Conservation (phyloP, 2,113 vertebrate genomes). For the Odontophorus gujanensis region DNA sequence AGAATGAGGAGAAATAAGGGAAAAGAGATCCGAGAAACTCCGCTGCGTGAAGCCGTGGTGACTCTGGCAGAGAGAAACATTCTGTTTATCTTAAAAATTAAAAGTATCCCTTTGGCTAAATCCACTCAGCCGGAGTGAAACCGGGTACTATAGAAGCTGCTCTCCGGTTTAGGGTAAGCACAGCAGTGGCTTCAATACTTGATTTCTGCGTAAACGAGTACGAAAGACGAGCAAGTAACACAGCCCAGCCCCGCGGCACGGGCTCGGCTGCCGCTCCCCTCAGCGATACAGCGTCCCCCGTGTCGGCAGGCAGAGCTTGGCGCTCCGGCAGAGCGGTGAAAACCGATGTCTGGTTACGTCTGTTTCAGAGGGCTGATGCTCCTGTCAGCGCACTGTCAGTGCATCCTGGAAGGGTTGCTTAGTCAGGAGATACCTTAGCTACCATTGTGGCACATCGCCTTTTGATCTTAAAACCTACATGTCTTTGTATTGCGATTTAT, state of each 20-base stretch:
- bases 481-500: rapidly evolving
- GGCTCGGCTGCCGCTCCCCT: background rate
- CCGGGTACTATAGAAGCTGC: background rate
- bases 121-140: rapidly evolving
- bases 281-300: rapidly evolving
- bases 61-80: background rate
- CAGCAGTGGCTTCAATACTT: rapidly evolving
- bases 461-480: rapidly evolving
- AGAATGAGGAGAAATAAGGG: background rate
- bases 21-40: background rate
- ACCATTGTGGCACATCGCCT: rapidly evolving
- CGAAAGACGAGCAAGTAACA: conserved; percentile 51
- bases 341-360: rapidly evolving
- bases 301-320: rapidly evolving
- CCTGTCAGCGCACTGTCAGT: background rate
- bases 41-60: background rate
- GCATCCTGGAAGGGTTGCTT: background rate
- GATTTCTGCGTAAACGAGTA: background rate
- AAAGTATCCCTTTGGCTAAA: rapidly evolving
- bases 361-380: background rate
- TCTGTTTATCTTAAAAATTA: conserved; percentile 30
- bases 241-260: background rate
- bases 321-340: rapidly evolving
- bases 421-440: background rate
- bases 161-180: rapidly evolving